Conservation (phyloP, 2,797 vertebrate species). For the Hypotaenidia okinawae region DNA sequence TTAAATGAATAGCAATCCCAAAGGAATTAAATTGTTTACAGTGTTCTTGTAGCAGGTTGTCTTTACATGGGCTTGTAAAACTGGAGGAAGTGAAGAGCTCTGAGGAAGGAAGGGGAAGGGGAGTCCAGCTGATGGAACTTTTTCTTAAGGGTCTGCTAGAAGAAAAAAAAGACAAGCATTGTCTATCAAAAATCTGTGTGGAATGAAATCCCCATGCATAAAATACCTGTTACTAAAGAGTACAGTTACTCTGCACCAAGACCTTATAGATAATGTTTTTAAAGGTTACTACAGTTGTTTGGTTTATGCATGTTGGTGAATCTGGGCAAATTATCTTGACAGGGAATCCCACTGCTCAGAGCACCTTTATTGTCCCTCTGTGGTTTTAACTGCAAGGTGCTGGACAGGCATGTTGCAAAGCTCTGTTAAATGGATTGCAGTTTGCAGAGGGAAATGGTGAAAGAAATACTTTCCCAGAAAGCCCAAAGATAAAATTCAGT, state of each 20-base stretch:
- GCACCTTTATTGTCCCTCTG: too few species aligned
- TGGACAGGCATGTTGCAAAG: not conserved
- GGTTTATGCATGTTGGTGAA: not conserved
- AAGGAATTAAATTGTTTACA: not conserved
- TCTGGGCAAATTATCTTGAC: not conserved
- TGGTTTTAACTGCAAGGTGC: not conserved
- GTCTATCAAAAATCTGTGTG: not conserved
- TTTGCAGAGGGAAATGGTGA: not conserved
- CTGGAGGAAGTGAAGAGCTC: not conserved
- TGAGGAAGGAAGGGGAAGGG: not conserved
- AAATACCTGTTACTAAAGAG: not conserved
- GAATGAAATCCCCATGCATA: not conserved
- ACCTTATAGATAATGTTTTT: not conserved
- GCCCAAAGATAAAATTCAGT: not conserved
- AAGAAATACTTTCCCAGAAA: not conserved
- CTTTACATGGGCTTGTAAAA: not conserved
- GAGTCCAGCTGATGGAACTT: not conserved
- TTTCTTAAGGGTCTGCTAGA: not conserved
- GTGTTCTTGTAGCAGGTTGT: not conserved
- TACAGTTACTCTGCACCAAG: not conserved
- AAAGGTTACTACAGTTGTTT: not conserved
- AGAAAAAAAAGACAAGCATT: not conserved
- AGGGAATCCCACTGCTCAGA: not conserved
- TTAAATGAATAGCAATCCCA: not conserved
- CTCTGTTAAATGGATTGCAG: not conserved